These are phyloP conservation scores for Ypsolopha scabrella DNA, from an alignment of 2,888 invertebrate genomes.

Conservation along the genomic window DNA sequence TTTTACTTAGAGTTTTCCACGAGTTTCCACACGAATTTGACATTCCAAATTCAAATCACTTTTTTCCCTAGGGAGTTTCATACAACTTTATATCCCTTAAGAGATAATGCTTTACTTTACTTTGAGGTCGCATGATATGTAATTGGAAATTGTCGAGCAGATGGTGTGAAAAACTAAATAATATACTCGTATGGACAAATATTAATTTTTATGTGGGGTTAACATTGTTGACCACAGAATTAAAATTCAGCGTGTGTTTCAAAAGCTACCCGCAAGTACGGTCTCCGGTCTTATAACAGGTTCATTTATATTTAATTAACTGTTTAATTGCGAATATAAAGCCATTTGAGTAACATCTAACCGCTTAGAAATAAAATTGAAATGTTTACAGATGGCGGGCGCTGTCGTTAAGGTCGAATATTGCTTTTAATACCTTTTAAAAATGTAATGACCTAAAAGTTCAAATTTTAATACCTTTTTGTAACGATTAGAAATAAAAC, in stretches of 20 bases:
- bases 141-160: too few species aligned
- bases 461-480: not conserved
- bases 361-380: not conserved
- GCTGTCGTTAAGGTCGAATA: not conserved
- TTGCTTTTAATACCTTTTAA: not conserved
- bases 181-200: too few species aligned
- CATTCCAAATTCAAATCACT: too few species aligned
- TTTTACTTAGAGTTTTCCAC: not conserved
- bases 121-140: too few species aligned
- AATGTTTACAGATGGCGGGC: not conserved
- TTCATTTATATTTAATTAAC: constrained; percentile 1
- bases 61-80: too few species aligned
- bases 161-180: too few species aligned
- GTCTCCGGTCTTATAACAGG: not conserved
- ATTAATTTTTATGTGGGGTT: too few species aligned
- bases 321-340: not conserved
- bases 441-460: not conserved
- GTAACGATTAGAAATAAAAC: not conserved
- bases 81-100: not conserved
- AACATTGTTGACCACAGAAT: not conserved
- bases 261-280: not conserved
- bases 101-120: too few species aligned
- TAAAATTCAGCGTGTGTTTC: constrained; percentile 1
- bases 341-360: not conserved
- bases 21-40: too few species aligned